Evolutionary conservation across 2,888 invertebrate genomes (phyloP), one percentile per base, ranked within the genome.

Genomic region (Chrysina gloriosa): DNA sequence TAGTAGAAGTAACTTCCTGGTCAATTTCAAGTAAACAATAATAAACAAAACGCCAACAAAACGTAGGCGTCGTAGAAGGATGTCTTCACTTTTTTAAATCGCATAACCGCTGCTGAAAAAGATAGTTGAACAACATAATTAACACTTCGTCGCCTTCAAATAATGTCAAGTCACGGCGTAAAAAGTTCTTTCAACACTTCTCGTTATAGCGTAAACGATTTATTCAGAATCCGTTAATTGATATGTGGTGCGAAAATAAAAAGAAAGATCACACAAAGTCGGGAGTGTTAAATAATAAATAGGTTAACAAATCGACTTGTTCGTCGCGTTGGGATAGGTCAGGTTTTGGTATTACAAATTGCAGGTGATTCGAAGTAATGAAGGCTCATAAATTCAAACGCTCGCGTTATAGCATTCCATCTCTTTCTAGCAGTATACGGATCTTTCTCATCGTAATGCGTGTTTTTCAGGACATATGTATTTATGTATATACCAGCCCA

Each of bases 311-410:
- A 66, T 66, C 66, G 58, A 66, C 47, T 58, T 25, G 58, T 58
- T 42, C 47, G 21, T 45, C 47, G 25, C 21, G 39, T 66, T 63
- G 42, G 36, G 63, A 21, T 63, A 67, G 67, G 67, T 67, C 67
- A 45, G 54, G 67, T 42, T 66, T 52, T 54, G 42, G 67, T 63
- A 63, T 52, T 67, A 63, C 54, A 67, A 67, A 67, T 67, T 52
- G 63, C 67, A 27, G 63, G 67, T 67, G 67, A 67, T 67, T 67
- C 63, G 27, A 54, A 39, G 45, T 67, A 67, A 67, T 67, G 67
- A 54, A 54, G 19, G 58, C 39, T 58, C 58, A 58, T 58, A 58
- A 42, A 58, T 58, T 58, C 58, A 39, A 58, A 58, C 42, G 42
- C 58, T 58, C 14, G 42, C 58, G 58, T 27, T 21, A 25, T 14